Conservation (phyloP, 2,113 vertebrate species). For the Eira barbara region DNA sequence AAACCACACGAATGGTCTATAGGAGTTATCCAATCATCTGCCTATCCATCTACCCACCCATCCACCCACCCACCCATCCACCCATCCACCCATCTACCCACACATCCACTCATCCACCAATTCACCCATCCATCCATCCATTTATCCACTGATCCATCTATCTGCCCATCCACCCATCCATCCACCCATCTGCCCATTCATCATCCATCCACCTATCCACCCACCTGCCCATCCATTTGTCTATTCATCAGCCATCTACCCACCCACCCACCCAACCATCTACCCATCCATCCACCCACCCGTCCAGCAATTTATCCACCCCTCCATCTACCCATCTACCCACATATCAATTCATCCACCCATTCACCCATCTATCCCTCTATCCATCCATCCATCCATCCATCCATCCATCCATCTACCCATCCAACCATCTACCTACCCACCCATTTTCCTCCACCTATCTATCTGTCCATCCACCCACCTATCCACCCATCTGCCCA, state of each 20-base stretch:
- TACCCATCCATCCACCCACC: rapidly evolving
- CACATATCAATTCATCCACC: no score
- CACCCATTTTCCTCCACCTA: not conserved
- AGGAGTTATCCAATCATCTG: not conserved
- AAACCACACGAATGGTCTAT: not conserved
- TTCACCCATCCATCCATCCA: not conserved
- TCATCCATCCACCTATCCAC: no score
- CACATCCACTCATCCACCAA: not conserved
- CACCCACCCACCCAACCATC: not conserved
- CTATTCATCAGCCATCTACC: no score
- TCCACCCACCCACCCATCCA: not conserved
- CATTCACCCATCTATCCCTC: rapidly evolving
- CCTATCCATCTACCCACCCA: not conserved
- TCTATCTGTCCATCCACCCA: not conserved
- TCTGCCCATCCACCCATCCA: no score
- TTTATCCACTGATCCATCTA: rapidly evolving
- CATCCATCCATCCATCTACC: no score
- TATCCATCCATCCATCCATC: no score
- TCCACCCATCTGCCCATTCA: not conserved
- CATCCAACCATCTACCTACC: no score
- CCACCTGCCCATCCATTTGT: no score
- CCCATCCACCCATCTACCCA: not conserved
- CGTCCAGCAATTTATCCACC: rapidly evolving
- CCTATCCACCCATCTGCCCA: not conserved
- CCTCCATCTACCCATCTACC: not conserved